Evolutionary conservation across 2,888 invertebrate genomes (phyloP).

Genomic region (Lissocephala sabroskyi): DNA sequence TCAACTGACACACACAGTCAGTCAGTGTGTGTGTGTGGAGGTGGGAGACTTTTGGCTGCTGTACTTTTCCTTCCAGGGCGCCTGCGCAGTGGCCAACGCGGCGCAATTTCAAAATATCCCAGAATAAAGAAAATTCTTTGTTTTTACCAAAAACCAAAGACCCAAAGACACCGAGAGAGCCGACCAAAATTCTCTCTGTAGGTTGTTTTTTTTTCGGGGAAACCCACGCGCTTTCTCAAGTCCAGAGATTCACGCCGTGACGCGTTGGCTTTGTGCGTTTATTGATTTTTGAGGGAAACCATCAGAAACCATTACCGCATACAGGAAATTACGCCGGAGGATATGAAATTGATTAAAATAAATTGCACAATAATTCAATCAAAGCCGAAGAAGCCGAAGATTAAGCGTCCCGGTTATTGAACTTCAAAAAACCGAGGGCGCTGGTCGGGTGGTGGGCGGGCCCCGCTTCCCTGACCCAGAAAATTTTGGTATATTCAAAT

Average conservation of each 20-base stretch:
- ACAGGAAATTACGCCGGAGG: constrained; percentile 35
- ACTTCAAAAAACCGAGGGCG: too few relatives aligned
- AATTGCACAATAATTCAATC: constrained; percentile 57
- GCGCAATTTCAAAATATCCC: constrained; percentile 29
- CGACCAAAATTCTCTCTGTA: too few relatives aligned
- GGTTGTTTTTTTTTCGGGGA: too few relatives aligned
- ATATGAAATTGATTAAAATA: constrained; percentile 52
- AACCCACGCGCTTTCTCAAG: too few relatives aligned
- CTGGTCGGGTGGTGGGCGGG: constrained; percentile 22
- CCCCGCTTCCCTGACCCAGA: constrained; percentile 60
- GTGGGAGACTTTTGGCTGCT: neutral
- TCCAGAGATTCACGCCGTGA: too few relatives aligned
- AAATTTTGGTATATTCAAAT: constrained; percentile 42
- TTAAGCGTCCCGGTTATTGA: constrained; percentile 54
- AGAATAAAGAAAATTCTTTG: neutral
- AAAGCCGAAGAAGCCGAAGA: too few relatives aligned
- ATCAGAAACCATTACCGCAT: constrained; percentile 4
- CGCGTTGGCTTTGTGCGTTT: constrained; percentile 44
- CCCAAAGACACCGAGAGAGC: neutral
- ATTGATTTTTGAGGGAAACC: constrained; percentile 42
- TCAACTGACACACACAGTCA: too few relatives aligned
- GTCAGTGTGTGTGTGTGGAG: too few relatives aligned
- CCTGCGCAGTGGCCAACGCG: constrained; percentile 33
- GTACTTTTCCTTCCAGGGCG: constrained; percentile 47
- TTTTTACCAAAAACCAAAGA: neutral